Base-by-base conservation (phyloP, 2,888 invertebrate species). In the Hyposoter didymator region DNA sequence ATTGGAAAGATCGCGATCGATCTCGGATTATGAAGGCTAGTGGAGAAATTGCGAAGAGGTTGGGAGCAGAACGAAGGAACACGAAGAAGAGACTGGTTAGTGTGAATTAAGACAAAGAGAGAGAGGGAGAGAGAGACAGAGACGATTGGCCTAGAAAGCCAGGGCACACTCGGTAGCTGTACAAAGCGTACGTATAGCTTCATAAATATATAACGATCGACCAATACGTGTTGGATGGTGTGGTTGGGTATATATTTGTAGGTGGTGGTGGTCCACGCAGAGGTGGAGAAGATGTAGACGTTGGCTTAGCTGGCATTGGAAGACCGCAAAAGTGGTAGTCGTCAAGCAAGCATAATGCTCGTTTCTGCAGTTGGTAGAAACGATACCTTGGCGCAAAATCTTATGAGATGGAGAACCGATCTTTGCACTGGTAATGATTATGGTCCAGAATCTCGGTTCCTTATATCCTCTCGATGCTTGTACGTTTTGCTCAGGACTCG, bases 351-450 rank as follows among this genome's bases (percentile, higher is more conserved):
- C n/a, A 49, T 49, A n/a, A 19, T 10, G 35, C 47, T 52, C n/a
- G 47, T 49, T 49, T 66, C 39, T 43, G 55, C 67, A 43, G 52
- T 17, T 45, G 47, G 32, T 35, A 64, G 43, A 75, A 49, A 59
- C 35, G 70, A 78, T 49, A 82, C 74, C 7, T 87, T 81, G 79
- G 85, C 47, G 85, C 47, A 49, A 43, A 55, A 47, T 83, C 76
- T 28, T 64, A 39, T 39, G 43, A 28, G 47, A 43, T 28, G 47
- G 78, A 14, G 62, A 17, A 28, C 43, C 87, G 87, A 87, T 90
- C 88, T 90, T 89, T n/a, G n/a, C 87, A 90, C 90, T 91, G 90
- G 91, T 89, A 90, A 92, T 89, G 89, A 89, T 88, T 87, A 89
- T 89, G 88, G 89, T 88, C 87, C 85, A 28, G 28, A 59, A 28